Conservation (phyloP, 2,113 vertebrate species). For the Hippoglossus stenolepis region DNA sequence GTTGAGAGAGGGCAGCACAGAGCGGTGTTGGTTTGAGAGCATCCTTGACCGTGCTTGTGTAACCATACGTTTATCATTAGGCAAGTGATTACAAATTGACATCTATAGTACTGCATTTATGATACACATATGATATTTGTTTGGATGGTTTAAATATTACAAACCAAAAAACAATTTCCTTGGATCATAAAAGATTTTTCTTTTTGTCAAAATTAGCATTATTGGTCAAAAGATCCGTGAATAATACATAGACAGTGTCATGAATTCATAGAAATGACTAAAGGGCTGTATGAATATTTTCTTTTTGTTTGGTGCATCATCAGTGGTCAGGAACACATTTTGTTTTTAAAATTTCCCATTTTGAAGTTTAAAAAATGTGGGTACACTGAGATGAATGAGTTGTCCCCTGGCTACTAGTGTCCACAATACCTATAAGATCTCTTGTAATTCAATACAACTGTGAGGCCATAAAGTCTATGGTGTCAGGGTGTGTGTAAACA, state of each 20-base stretch:
- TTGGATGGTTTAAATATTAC: neutral
- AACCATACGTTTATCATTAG: neutral
- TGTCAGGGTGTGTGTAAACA: neutral
- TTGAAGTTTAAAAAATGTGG: too few species aligned
- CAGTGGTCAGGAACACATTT: too few species aligned
- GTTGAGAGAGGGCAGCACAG: neutral
- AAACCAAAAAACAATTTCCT: neutral
- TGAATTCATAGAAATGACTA: too few species aligned
- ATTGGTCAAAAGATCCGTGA: too few species aligned
- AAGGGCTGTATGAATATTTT: too few species aligned
- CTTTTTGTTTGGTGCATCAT: too few species aligned
- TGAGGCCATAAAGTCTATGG: neutral
- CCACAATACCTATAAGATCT: neutral
- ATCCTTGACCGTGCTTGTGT: neutral
- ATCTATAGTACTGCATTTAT: neutral
- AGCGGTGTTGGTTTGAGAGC: too few species aligned
- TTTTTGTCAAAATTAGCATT: neutral
- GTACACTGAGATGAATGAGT: too few species aligned
- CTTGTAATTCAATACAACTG: neutral
- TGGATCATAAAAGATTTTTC: neutral
- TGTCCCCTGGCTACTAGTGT: neutral
- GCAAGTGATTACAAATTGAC: neutral
- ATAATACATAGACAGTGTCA: too few species aligned
- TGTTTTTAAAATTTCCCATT: too few species aligned
- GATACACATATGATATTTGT: neutral